Percentiles rank a stretch among this genome's conserved stretches.
These are phyloP conservation scores for Chymomyza procnemis DNA, from an alignment of 2,888 invertebrate species.

Conservation along the genomic window DNA sequence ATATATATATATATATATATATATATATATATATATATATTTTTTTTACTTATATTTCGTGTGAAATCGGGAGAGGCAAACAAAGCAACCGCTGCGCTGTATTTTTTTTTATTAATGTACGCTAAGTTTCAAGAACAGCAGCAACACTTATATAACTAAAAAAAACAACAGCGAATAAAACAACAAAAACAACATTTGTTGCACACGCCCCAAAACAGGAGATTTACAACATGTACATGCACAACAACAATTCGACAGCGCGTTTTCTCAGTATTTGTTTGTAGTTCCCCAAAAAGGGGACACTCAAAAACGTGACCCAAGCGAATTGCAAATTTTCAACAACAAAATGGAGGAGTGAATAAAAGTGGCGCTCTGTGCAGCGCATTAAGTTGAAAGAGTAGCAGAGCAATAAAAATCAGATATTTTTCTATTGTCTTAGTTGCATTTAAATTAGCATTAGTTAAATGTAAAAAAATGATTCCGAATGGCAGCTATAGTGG, in stretches of 20 bases:
- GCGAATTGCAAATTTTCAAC: conserved; percentile 59
- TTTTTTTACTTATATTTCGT: neutral
- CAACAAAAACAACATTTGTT: conserved; percentile 25
- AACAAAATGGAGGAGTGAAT: neutral
- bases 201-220: conserved; percentile 62
- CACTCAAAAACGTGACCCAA: conserved; percentile 63
- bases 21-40: conserved; percentile 27
- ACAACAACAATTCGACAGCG: conserved; percentile 59
- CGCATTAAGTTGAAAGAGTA: neutral
- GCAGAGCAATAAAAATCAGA: conserved; percentile 26
- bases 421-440: conserved; percentile 58
- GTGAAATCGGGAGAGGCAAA: conserved; percentile 18
- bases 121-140: conserved; percentile 62
- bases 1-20: too few relatives aligned
- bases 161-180: neutral
- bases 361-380: neutral
- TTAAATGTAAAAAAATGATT: neutral
- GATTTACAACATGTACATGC: conserved; percentile 59
- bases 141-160: conserved; percentile 10
- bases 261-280: conserved; percentile 15
- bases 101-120: conserved; percentile 56
- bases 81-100: conserved; percentile 17
- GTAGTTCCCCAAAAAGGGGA: neutral
- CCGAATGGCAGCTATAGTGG: too few relatives aligned
- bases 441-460: conserved; percentile 52